Percentiles rank a stretch among this genome's conserved stretches.
Evolutionary conservation across 2,113 vertebrate species (phyloP).

Genomic region (Aptenodytes patagonicus): DNA sequence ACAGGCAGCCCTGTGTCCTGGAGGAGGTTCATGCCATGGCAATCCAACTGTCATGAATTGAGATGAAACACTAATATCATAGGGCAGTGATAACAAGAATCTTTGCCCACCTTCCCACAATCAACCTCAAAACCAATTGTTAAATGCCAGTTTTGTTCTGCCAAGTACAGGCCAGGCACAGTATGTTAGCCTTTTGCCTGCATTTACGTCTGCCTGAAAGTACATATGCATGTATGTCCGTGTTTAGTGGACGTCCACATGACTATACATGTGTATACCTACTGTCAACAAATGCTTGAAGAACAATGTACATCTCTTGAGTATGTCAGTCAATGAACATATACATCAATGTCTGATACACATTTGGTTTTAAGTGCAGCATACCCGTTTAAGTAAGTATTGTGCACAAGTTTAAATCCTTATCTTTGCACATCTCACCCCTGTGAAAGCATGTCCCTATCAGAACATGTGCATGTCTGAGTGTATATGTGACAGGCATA

Average conservation of each 20-base stretch:
- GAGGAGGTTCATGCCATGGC: neutral
- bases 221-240: too few relatives aligned
- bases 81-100: neutral
- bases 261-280: too few relatives aligned
- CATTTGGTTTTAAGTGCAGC: neutral
- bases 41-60: neutral
- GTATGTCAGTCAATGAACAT: neutral
- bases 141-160: neutral
- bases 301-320: neutral
- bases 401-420: neutral
- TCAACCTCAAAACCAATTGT: neutral
- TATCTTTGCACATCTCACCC: neutral
- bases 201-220: neutral
- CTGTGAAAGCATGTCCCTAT: neutral
- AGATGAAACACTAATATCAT: neutral
- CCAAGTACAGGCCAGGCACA: neutral
- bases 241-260: fast-evolving
- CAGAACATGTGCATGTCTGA: neutral
- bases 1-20: neutral
- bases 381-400: neutral
- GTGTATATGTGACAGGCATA: neutral
- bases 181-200: too few relatives aligned
- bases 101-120: neutral
- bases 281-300: neutral
- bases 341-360: neutral